Base-by-base conservation (phyloP, 2,113 vertebrate species). In the Elephantulus edwardii region DNA sequence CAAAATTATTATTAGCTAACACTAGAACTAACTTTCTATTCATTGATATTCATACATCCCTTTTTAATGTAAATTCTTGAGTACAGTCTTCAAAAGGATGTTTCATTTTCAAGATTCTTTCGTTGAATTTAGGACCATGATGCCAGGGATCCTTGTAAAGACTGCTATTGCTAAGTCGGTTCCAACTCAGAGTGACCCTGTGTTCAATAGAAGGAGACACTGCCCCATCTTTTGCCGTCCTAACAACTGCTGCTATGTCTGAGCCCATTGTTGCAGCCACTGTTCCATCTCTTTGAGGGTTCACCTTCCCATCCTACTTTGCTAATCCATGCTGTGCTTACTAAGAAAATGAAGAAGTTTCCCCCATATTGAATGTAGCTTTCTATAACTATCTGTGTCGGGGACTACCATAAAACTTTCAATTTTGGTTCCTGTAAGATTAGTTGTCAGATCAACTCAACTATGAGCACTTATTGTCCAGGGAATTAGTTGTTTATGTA, bases 21-120 rank as follows among this genome's bases (percentile, higher is more conserved):
- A 48, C 30, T 80, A 5, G 6, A 75, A 80, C 66, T 95, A 17
- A 80, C 8, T 90, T 50, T 92, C 68, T 90, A 44, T 71, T 81
- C 38, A 58, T 22, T 56, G 24, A 64, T 88, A 13, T 35, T 88
- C 56, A 38, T 85, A 72, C 56, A 56, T 56, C 84, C 48, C 46
- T 92, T 77, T 62, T 84, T 80, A 71, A 70, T 92, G 93, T 75
- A 44, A 38, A 56, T 62, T 74, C 16, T 79, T 50, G 20, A 80
- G 40, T 64, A 13, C 7, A 50, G 12, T 8, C 19, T 82, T 87
- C n/a, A 87, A 44, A 11, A 86, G 9, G 42, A 54, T 83, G 35
- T 75, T 92, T 76, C 48, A 24, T 83, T 92, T 95, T 80, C 60
- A 76, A 30, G 14, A 86, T 91, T 72, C 46, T 83, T 89, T 86